These are phyloP conservation scores for Aelia acuminata DNA, from an alignment of 2,888 invertebrate genomes.

Conservation along the genomic window DNA sequence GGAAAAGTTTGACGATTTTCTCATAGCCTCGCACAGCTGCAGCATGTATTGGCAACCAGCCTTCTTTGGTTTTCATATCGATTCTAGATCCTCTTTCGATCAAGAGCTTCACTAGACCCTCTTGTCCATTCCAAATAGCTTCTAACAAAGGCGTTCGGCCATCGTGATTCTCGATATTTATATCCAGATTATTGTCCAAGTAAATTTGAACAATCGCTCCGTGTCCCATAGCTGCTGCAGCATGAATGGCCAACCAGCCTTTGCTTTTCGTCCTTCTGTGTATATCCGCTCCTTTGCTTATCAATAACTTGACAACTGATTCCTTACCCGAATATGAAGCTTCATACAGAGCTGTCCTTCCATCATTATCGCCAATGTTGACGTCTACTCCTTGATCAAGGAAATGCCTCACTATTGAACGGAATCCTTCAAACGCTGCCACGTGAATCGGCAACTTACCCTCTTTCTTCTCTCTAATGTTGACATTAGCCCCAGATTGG, in stretches of 20 bases:
- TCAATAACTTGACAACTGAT: conserved; percentile 15
- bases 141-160: conserved; percentile 22
- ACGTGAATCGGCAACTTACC: conserved; percentile 19
- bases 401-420: not conserved
- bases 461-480: not conserved
- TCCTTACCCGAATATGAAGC: not conserved
- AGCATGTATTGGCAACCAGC: conserved; percentile 14
- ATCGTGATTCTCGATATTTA: conserved; percentile 19
- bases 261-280: not conserved
- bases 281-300: conserved; percentile 9
- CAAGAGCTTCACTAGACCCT: not conserved
- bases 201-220: not conserved
- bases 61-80: not conserved
- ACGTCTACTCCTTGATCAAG: not conserved
- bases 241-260: conserved; percentile 4
- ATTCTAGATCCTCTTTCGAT: not conserved
- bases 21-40: conserved; percentile 5
- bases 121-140: conserved; percentile 15
- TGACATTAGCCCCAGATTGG: not conserved
- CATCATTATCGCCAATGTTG: not conserved
- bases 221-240: conserved; percentile 13
- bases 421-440: conserved; percentile 17
- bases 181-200: not conserved
- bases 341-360: conserved; percentile 15
- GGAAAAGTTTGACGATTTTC: not conserved